phyloP scores from a whole-genome alignment of 1,140 invertebrate species.

The Macrosteles quadrilineatus region DNA sequence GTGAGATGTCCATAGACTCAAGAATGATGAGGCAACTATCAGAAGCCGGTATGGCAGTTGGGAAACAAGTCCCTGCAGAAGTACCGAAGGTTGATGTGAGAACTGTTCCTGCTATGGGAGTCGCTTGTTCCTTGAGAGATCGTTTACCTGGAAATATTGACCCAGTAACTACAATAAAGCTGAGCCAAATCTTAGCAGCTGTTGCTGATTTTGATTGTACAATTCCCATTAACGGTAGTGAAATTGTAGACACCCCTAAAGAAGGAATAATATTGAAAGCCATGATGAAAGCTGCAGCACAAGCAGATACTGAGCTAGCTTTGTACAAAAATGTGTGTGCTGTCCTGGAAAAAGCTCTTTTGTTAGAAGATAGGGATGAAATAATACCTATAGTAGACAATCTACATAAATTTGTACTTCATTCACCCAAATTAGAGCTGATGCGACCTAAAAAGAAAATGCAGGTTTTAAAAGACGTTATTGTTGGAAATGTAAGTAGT shows the following conservation, averaged over 20 bases:
- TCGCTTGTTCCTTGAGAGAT: slow-evolving; percentile 51
- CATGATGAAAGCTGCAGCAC: slow-evolving; percentile 33
- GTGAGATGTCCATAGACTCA: slow-evolving; percentile 64
- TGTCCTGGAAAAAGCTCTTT: slow-evolving; percentile 37
- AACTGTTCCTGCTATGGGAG: slow-evolving; percentile 48
- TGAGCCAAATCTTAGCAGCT: slow-evolving; percentile 46
- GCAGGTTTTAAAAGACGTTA: slow-evolving; percentile 60
- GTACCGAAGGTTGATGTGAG: slow-evolving; percentile 62
- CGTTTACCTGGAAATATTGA: slow-evolving; percentile 49
- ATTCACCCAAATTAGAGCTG: slow-evolving; percentile 35
- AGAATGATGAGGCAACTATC: slow-evolving; percentile 68
- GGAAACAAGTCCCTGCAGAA: slow-evolving; percentile 62
- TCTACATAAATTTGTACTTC: slow-evolving; percentile 36
- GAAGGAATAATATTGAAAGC: slow-evolving; percentile 31
- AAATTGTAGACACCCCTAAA: slow-evolving; percentile 20
- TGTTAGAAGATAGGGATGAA: slow-evolving; percentile 17
- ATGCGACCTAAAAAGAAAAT: slow-evolving; percentile 56
- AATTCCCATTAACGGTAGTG: slow-evolving; percentile 18
- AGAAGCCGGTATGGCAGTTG: slow-evolving; percentile 68
- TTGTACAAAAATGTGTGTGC: slow-evolving; percentile 34
- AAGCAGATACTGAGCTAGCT: slow-evolving; percentile 34
- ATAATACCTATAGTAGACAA: slow-evolving; percentile 35
- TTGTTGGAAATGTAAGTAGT: slow-evolving; percentile 54
- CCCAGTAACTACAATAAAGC: slow-evolving; percentile 50
- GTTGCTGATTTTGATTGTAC: slow-evolving; percentile 32